Percentiles rank a stretch among this genome's conserved stretches.
Evolutionary conservation across 1,140 invertebrate species (phyloP).

Genomic region (Piezodorus guildinii): DNA sequence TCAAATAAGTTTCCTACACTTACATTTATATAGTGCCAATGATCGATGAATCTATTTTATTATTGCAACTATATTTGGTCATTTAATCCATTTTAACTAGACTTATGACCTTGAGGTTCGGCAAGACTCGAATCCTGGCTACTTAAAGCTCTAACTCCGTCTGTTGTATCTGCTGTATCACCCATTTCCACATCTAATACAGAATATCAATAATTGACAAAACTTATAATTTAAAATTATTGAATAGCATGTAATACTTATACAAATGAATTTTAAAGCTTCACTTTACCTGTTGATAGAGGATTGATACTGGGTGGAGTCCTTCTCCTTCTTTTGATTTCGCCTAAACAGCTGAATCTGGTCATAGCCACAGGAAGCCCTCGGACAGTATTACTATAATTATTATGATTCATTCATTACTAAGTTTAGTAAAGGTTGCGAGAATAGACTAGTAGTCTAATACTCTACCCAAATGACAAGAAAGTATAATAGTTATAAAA

Average conservation of each 20-base stretch:
- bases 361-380: conserved; percentile 21
- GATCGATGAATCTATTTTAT: too few species aligned
- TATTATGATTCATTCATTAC: too few species aligned
- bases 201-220: not conserved
- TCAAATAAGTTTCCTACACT: too few species aligned
- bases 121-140: conserved; percentile 10
- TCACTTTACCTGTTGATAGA: not conserved
- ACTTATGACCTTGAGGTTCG: conserved; percentile 23
- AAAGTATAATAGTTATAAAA: too few species aligned
- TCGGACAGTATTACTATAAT: conserved; percentile 23
- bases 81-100: conserved; percentile 18
- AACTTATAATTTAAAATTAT: too few species aligned
- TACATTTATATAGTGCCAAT: too few species aligned
- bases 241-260: too few species aligned
- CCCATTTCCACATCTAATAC: conserved; percentile 22
- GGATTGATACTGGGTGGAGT: conserved; percentile 23
- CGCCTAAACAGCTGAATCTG: conserved; percentile 20
- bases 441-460: too few species aligned
- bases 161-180: conserved; percentile 12
- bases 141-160: not conserved
- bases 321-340: conserved; percentile 26
- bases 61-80: not conserved
- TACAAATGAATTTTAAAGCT: not conserved
- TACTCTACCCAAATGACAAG: too few species aligned
- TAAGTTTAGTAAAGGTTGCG: too few species aligned